These are phyloP conservation scores for Melitaea athalia DNA, from an alignment of 2,888 invertebrate genomes.

Conservation along the genomic window DNA sequence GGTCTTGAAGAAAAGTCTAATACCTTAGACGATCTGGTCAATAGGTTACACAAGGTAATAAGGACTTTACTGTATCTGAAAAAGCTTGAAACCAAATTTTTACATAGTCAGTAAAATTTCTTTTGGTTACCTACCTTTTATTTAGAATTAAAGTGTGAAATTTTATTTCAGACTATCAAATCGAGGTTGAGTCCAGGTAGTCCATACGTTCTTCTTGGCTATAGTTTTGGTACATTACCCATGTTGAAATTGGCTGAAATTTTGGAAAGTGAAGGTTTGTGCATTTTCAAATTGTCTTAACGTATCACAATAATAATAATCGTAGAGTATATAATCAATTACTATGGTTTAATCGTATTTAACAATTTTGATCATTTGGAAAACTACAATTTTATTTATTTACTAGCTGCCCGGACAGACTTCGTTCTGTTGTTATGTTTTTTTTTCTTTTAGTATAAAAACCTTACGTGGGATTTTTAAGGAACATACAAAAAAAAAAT, in stretches of 20 bases:
- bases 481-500: too few species aligned
- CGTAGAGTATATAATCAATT: too few species aligned
- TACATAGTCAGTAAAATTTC: background rate
- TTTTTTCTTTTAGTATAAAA: too few species aligned
- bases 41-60: slow-evolving; percentile 76
- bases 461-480: too few species aligned
- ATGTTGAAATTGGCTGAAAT: slow-evolving; percentile 85
- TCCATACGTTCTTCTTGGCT: slow-evolving; percentile 90
- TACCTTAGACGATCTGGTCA: slow-evolving; percentile 76
- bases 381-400: too few species aligned
- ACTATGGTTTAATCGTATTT: too few species aligned
- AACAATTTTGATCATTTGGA: too few species aligned
- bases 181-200: slow-evolving; percentile 81
- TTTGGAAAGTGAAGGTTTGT: slow-evolving; percentile 85
- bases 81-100: background rate
- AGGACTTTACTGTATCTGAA: background rate
- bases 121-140: background rate
- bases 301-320: background rate
- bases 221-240: slow-evolving; percentile 58
- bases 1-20: slow-evolving; percentile 68
- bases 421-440: too few species aligned
- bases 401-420: too few species aligned
- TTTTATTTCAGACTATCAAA: slow-evolving; percentile 81
- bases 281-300: background rate
- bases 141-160: slow-evolving; percentile 59